These are phyloP conservation scores for Schizaphis graminum DNA, from an alignment of 2,888 invertebrate species.

Conservation along the genomic window DNA sequence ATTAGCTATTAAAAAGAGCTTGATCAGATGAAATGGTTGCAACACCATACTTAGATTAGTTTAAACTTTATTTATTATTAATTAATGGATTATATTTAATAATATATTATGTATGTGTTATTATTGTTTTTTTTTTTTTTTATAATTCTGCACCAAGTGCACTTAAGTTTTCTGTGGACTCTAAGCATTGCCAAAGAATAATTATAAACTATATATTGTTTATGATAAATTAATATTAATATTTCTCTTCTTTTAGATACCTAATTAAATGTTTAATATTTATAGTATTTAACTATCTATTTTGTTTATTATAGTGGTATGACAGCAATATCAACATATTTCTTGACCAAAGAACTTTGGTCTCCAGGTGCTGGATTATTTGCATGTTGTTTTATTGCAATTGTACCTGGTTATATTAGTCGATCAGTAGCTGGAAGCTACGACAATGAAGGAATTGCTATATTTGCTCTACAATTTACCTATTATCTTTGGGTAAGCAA, in stretches of 20 bases:
- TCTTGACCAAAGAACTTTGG: slow-evolving; percentile 98
- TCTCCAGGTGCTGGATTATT: slow-evolving; percentile 95
- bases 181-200: neutral
- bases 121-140: too few relatives aligned
- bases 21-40: neutral
- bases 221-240: neutral
- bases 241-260: neutral
- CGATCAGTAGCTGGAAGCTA: slow-evolving; percentile 99
- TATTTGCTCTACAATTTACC: slow-evolving; percentile 98
- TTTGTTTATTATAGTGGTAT: slow-evolving; percentile 82
- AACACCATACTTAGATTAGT: neutral
- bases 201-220: neutral
- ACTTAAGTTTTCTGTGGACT: neutral
- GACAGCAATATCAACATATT: slow-evolving; percentile 97
- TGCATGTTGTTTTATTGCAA: slow-evolving; percentile 98
- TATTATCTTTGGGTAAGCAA: slow-evolving; percentile 92
- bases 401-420: slow-evolving; percentile 98
- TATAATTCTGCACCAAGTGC: too few relatives aligned
- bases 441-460: slow-evolving; percentile 99
- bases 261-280: neutral
- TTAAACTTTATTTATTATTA: neutral
- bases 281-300: neutral
- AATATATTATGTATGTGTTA: too few relatives aligned
- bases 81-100: too few relatives aligned
- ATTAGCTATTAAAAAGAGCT: neutral